Evolutionary conservation across 2,113 vertebrate genomes (phyloP).

Genomic region (Heterocephalus glaber): DNA sequence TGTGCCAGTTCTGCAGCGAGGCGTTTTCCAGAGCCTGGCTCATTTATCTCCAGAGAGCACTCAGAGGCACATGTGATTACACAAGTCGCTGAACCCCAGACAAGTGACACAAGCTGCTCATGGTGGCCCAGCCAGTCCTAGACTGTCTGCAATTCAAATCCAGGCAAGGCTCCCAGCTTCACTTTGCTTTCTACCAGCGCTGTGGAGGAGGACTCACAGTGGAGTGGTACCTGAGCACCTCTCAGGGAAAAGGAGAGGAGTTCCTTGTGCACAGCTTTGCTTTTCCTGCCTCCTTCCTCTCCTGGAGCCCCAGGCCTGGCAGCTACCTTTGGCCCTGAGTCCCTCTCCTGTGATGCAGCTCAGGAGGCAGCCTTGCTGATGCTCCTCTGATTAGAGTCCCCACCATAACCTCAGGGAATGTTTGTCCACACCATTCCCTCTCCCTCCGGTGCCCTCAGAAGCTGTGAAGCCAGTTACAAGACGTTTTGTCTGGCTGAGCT

Average conservation of each 20-base stretch:
- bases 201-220: not conserved
- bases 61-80: fast-evolving
- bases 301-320: not conserved
- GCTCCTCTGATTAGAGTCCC: not conserved
- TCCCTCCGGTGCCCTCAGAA: constrained; percentile 54
- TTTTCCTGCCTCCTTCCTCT: not conserved
- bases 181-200: not conserved
- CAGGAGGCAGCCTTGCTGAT: fast-evolving
- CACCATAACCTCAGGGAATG: not conserved
- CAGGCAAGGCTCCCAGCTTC: not conserved
- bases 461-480: constrained; percentile 64
- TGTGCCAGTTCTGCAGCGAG: not conserved
- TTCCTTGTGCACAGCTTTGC: not conserved
- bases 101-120: not conserved
- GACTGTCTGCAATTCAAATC: not conserved
- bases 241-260: not conserved
- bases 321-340: not conserved
- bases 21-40: not conserved
- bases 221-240: not conserved
- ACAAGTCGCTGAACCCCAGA: not conserved
- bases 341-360: fast-evolving
- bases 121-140: not conserved
- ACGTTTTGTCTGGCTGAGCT: constrained; percentile 82
- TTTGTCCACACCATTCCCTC: constrained; percentile 60
- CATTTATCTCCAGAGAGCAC: not conserved